Conservation (phyloP, 2,797 vertebrate species). For the Lagorchestes hirsutus region DNA sequence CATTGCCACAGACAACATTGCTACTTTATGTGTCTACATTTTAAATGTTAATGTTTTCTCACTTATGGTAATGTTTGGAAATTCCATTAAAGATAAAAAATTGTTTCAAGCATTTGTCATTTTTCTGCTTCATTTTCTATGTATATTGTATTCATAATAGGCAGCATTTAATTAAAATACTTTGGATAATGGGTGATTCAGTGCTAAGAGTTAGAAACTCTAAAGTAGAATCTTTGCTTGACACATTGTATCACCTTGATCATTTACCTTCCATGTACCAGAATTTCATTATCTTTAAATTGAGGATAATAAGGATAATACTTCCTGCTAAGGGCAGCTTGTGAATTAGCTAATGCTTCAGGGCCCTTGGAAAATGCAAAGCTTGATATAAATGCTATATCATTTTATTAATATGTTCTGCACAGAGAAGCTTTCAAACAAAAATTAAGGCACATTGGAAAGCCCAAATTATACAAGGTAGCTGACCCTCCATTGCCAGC, state of each 20-base stretch:
- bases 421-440: not conserved
- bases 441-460: not conserved
- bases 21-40: not conserved
- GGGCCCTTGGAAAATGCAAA: not conserved
- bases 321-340: not conserved
- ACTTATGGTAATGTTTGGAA: constrained; percentile 6
- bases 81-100: constrained; percentile 1
- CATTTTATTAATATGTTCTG: not conserved
- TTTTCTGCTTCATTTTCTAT: constrained; percentile 10
- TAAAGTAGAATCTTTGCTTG: not conserved
- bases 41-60: constrained; percentile 12
- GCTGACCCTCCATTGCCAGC: not conserved
- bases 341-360: not conserved
- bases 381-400: not conserved
- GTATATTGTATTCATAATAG: not conserved
- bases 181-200: not conserved
- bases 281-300: not conserved
- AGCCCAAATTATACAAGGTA: not conserved
- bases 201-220: not conserved
- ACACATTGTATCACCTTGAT: not conserved
- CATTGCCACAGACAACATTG: not conserved
- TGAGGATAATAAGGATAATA: not conserved
- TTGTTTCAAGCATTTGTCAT: not conserved
- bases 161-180: not conserved
- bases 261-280: no score